A percentile compares a stretch with the other conserved stretches of the same genome.
Conservation (phyloP, 2,113 vertebrate genomes). For the Pachyramphus minor region DNA sequence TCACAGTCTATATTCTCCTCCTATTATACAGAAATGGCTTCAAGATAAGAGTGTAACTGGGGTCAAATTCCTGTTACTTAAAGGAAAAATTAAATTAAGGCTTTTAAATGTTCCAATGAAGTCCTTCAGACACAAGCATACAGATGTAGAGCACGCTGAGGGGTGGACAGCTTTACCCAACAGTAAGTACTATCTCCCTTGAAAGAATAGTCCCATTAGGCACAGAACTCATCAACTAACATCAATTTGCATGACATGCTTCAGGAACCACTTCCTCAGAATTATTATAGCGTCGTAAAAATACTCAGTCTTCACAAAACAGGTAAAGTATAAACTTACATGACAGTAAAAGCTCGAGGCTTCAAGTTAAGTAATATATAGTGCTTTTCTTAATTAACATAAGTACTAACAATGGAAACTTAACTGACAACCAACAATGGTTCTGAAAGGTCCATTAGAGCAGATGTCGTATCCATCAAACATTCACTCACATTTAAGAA, state of each 20-base stretch:
- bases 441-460: slow-evolving; percentile 23
- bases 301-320: neutral
- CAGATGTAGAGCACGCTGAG: rapidly evolving
- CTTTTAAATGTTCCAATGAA: neutral
- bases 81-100: neutral
- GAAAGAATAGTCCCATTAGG: neutral
- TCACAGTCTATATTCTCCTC: neutral
- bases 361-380: slow-evolving; percentile 11
- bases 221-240: neutral
- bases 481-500: neutral
- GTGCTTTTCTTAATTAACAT: neutral
- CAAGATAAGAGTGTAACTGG: neutral
- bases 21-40: neutral
- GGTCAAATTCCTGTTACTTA: neutral
- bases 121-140: neutral
- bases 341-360: slow-evolving; percentile 29
- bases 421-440: slow-evolving; percentile 15
- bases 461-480: neutral
- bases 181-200: neutral
- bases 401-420: slow-evolving; percentile 32
- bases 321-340: slow-evolving; percentile 3
- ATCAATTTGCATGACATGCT: neutral
- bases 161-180: neutral
- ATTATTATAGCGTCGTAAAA: neutral
- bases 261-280: neutral